phyloP scores from a whole-genome alignment of 2,113 vertebrate genomes.

The Carassius gibelio region DNA sequence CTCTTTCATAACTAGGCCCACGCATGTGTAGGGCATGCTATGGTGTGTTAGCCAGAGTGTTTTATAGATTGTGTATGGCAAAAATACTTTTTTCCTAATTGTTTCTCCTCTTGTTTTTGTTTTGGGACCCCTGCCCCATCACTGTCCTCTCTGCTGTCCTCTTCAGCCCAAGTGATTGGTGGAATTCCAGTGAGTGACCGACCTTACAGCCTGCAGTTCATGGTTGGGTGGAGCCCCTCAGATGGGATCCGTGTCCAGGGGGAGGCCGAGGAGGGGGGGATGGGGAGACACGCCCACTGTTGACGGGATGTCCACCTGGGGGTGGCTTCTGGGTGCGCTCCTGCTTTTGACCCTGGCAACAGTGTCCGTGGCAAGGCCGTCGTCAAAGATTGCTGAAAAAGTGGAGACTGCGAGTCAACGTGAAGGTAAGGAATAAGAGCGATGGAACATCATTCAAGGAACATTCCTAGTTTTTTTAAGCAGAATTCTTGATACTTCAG shows the following conservation, averaged over 20 bases:
- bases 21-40: neutral
- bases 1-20: neutral
- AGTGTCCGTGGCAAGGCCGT: slow-evolving; percentile 85
- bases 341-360: slow-evolving; percentile 89
- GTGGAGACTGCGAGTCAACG: slow-evolving; percentile 86
- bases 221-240: slow-evolving; percentile 89
- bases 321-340: slow-evolving; percentile 84
- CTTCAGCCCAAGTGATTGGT: slow-evolving; percentile 73
- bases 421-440: slow-evolving; percentile 82
- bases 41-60: neutral
- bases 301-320: slow-evolving; percentile 88
- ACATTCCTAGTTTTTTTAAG: neutral
- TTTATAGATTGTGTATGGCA: neutral
- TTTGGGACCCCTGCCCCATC: neutral
- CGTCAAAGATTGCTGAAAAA: slow-evolving; percentile 84
- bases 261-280: slow-evolving; percentile 89
- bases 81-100: neutral
- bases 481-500: neutral
- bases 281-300: slow-evolving; percentile 76
- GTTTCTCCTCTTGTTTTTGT: neutral
- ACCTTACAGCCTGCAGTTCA: slow-evolving; percentile 82
- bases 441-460: neutral
- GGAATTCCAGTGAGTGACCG: slow-evolving; percentile 76
- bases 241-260: slow-evolving; percentile 98
- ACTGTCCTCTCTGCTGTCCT: slow-evolving; percentile 14